Conservation (phyloP, 1,140 invertebrate species). For the Wasmannia auropunctata region DNA sequence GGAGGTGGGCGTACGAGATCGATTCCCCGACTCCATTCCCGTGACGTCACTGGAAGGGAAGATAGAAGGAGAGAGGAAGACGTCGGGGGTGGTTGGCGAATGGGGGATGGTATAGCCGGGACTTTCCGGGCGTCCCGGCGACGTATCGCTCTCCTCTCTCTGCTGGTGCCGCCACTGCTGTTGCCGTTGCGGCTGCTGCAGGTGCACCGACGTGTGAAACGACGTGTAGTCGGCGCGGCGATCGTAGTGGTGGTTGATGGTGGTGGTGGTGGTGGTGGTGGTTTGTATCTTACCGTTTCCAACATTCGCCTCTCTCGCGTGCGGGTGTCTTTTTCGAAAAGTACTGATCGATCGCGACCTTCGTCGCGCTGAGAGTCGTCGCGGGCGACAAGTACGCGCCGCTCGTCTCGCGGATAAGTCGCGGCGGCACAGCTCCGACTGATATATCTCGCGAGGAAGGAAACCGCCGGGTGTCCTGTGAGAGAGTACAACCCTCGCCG, state of each 20-base stretch:
- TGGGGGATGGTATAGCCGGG: slow-evolving; percentile 50
- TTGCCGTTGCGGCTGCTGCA: slow-evolving; percentile 7
- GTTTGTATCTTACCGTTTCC: slow-evolving; percentile 27
- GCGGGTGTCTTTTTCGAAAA: slow-evolving; percentile 57
- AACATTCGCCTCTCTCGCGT: background rate
- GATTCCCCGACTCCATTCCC: slow-evolving; percentile 73
- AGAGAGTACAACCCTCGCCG: slow-evolving; percentile 21
- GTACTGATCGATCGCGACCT: slow-evolving; percentile 63
- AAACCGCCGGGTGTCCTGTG: slow-evolving; percentile 8
- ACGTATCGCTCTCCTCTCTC: slow-evolving; percentile 44
- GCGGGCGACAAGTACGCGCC: slow-evolving; percentile 24
- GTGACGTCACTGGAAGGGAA: slow-evolving; percentile 68
- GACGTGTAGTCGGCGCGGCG: slow-evolving; percentile 40
- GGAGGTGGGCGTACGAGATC: slow-evolving; percentile 65
- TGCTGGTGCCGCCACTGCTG: slow-evolving; percentile 52
- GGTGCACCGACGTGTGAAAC: slow-evolving; percentile 53
- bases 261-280: slow-evolving; percentile 20
- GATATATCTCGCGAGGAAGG: slow-evolving; percentile 2
- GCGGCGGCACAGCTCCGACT: background rate
- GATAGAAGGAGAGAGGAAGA: slow-evolving; percentile 47
- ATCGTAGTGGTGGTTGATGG: background rate
- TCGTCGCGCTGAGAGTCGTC: slow-evolving; percentile 48
- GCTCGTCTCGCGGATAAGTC: slow-evolving; percentile 16
- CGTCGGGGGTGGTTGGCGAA: background rate
- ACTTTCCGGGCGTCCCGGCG: slow-evolving; percentile 63